Base-by-base conservation (phyloP, 2,113 vertebrate species). In the Syrrhaptes paradoxus region DNA sequence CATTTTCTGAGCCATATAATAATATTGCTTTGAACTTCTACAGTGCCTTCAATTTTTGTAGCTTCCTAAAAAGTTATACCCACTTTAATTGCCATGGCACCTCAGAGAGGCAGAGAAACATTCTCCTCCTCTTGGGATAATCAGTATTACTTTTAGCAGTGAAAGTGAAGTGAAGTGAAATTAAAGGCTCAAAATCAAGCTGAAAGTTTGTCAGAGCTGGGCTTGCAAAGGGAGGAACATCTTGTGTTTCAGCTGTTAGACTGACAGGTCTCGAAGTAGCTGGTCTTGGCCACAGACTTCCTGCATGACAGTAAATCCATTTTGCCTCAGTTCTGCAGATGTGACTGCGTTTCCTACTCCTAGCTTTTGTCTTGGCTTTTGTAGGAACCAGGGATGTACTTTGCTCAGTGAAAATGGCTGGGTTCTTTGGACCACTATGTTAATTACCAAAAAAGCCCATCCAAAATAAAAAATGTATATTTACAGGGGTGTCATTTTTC, bases 1-100 rank as follows among this genome's bases (percentile, higher is more conserved):
- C 91, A 93, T 97, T 96, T 96, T 94, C 87, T 95, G 79, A 95
- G 89, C 87, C 89, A 94, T 97, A 96, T 96, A 97, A 95, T 95
- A 94, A 95, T 95, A 96, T 83, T 93, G 46, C 96, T 94, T 97
- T 94, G 89, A 95, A 95, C 90, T 94, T 96, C 80, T 90, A 68
- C 13, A 85, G 51, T 75, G 46, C 38, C 82, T 96, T 96, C 79
- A 34, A 92, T 91, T 90, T 96, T 59, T 82, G 70, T 68, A 83
- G 45, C 78, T 93, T 92, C 67, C 74, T 95, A 93, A 92, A 96
- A 95, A 66, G 76, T 94, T 93, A 87, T 94, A 85, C 62, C 22
- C 43, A 41, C 66, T 32, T 89, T 95, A 94, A 94, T 93, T 90
- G 73, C 66, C 48, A 41, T 18, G 26, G 52, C 22, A 88, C 68